These are phyloP conservation scores for Notarius lentiginosus DNA, from an alignment of 2,113 vertebrate species.

Conservation along the genomic window DNA sequence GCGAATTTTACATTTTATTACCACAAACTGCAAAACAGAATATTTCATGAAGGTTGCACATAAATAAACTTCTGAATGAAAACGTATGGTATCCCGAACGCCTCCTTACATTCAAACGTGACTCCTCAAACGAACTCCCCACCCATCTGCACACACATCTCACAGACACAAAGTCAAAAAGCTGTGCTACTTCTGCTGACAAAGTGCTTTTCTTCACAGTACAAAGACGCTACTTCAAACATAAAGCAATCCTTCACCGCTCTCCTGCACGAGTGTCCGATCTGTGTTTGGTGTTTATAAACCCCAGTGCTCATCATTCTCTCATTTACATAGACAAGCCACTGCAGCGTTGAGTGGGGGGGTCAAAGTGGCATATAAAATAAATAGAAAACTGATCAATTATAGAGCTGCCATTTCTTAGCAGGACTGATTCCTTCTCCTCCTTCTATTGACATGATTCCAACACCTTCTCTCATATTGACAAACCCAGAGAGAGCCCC, in stretches of 20 bases:
- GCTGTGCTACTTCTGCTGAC: constrained; percentile 11
- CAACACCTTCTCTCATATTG: constrained; percentile 62
- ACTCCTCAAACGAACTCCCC: neutral
- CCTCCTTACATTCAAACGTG: neutral
- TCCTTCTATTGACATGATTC: constrained; percentile 62
- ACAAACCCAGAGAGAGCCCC: constrained; percentile 59
- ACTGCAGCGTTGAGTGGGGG: constrained; percentile 29
- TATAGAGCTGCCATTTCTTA: constrained; percentile 56
- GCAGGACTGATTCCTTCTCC: constrained; percentile 53
- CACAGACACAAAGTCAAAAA: neutral
- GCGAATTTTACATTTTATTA: neutral
- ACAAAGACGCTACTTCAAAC: constrained; percentile 3
- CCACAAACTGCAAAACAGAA: neutral
- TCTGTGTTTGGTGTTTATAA: constrained; percentile 30
- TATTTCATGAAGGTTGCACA: neutral
- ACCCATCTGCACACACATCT: neutral
- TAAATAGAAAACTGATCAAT: constrained; percentile 61
- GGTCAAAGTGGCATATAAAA: constrained; percentile 55
- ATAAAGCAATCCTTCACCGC: constrained; percentile 18
- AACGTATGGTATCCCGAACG: neutral
- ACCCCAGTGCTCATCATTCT: constrained; percentile 39
- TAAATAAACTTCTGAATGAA: neutral
- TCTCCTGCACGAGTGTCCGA: neutral
- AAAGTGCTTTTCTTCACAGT: constrained; percentile 23
- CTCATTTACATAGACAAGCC: constrained; percentile 50